These are phyloP conservation scores for Metridium senile DNA, from an alignment of 92 coral and sea anemone species.

Conservation along the genomic window DNA sequence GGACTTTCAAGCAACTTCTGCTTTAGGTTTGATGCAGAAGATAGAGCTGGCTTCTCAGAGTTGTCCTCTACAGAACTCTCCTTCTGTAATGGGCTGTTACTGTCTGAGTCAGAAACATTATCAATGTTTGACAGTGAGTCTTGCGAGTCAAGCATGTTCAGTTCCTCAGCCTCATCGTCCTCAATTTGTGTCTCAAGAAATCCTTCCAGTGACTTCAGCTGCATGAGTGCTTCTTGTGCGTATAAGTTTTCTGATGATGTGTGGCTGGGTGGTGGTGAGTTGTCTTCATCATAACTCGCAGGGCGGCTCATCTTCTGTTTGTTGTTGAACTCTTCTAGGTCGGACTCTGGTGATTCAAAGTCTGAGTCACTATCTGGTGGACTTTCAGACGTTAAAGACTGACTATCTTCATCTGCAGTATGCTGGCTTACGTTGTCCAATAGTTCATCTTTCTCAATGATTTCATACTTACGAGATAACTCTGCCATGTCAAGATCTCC, in stretches of 20 bases:
- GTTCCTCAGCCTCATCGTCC: slow-evolving; percentile 51
- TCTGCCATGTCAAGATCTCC: slow-evolving; percentile 89
- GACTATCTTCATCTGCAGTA: slow-evolving; percentile 34
- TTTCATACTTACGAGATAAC: slow-evolving; percentile 70
- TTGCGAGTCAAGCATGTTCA: slow-evolving; percentile 19
- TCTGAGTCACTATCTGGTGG: slow-evolving; percentile 89
- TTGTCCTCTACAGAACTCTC: slow-evolving; percentile 66
- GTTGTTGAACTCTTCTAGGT: slow-evolving; percentile 59
- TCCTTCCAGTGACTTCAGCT: slow-evolving; percentile 41
- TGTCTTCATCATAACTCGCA: slow-evolving; percentile 50
- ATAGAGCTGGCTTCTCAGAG: slow-evolving; percentile 34
- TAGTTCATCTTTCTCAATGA: slow-evolving; percentile 57
- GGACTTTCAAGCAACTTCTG: slow-evolving; percentile 31
- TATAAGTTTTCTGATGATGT: slow-evolving; percentile 5
- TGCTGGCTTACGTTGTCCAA: slow-evolving; percentile 13
- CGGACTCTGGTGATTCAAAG: slow-evolving; percentile 90
- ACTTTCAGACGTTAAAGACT: slow-evolving; percentile 65
- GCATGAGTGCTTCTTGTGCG: slow-evolving; percentile 17
- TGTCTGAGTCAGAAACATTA: slow-evolving; percentile 27
- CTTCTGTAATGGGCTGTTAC: slow-evolving; percentile 44
- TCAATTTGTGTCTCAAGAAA: slow-evolving; percentile 54
- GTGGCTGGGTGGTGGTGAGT: slow-evolving; percentile 14
- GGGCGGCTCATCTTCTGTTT: slow-evolving; percentile 34
- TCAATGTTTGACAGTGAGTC: slow-evolving; percentile 28
- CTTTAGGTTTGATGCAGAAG: slow-evolving; percentile 24